Base-by-base conservation (phyloP, 2,113 vertebrate genomes). In the Girardinichthys multiradiatus region DNA sequence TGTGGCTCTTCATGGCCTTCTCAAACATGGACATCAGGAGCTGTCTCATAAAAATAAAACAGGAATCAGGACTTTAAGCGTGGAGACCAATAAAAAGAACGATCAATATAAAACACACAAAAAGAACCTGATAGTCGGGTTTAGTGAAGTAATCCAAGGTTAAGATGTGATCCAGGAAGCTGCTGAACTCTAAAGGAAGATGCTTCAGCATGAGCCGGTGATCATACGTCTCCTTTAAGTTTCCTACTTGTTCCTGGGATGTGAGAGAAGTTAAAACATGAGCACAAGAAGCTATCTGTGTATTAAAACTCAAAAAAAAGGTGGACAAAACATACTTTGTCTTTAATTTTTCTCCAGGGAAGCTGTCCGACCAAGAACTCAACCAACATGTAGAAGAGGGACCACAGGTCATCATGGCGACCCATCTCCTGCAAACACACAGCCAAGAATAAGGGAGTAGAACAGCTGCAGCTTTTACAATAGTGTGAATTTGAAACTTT, bases 261-360 rank as follows among this genome's bases (percentile, higher is more conserved):
- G 27, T 70, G 2, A 15, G 83, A 33, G 9, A 7, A 64, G 60
- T 27, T 64, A 67, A 45, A 39, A 0, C 14, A 19, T 26, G 1
- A 64, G 29, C 12, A 8, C 14, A 68, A 15, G 24, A 8, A 42
- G 10, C 2, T 14, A 17, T 5, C 33, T 24, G 33, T 29, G 13
- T 45, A 11, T 62, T 28, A 27, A 17, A 29, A 29, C 12, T 37
- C 1, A 7, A 21, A 1, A 33, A 0, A 6, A 13, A 64, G 51
- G 30, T 29, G 54, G 0, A 26, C 2, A 57, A 1, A 11, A 21
- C 87, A 85, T 94, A 99, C 98, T 94, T 99, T 99, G 85, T 99
- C 97, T 90, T 99, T 99, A 91, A 99, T 97, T 94, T 98, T 99
- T 87, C 97, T 96, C 98, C 98, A 99, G 70, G 98, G 98, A 64